Conservation (phyloP, 2,888 invertebrate genomes). For the Xanthostigma xanthostigma region DNA sequence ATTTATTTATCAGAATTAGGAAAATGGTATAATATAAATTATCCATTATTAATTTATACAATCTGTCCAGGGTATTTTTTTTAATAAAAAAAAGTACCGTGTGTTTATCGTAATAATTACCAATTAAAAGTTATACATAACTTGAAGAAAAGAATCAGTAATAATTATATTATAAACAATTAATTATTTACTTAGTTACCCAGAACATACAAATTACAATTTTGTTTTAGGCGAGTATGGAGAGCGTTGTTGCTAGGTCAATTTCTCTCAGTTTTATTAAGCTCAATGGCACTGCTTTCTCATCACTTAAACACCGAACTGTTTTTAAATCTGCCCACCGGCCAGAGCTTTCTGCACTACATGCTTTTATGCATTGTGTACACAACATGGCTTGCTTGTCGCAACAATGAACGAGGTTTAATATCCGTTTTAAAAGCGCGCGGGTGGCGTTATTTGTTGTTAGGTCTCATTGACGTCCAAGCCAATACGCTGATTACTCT, state of each 20-base stretch:
- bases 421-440: slow-evolving; percentile 48
- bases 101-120: too few relatives aligned
- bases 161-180: slow-evolving; percentile 1
- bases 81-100: too few relatives aligned
- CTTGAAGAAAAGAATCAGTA: slow-evolving; percentile 35
- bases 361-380: slow-evolving; percentile 60
- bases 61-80: too few relatives aligned
- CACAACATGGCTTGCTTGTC: slow-evolving; percentile 59
- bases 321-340: slow-evolving; percentile 60
- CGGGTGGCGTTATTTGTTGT: slow-evolving; percentile 62
- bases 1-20: slow-evolving; percentile 50
- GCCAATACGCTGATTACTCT: slow-evolving; percentile 69
- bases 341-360: slow-evolving; percentile 69
- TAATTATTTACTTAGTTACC: slow-evolving; percentile 8
- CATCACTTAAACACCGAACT: slow-evolving; percentile 53
- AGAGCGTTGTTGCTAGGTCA: slow-evolving; percentile 59
- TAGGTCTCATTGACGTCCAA: slow-evolving; percentile 73
- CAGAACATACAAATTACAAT: slow-evolving; percentile 2
- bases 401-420: slow-evolving; percentile 42
- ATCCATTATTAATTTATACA: too few relatives aligned
- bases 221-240: slow-evolving; percentile 48
- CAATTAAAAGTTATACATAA: slow-evolving; percentile 20
- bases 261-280: slow-evolving; percentile 57
- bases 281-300: slow-evolving; percentile 60
- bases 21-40: slow-evolving; percentile 41